These are phyloP conservation scores for Dynastes grantii DNA, from an alignment of 2,888 invertebrate species.

Conservation along the genomic window DNA sequence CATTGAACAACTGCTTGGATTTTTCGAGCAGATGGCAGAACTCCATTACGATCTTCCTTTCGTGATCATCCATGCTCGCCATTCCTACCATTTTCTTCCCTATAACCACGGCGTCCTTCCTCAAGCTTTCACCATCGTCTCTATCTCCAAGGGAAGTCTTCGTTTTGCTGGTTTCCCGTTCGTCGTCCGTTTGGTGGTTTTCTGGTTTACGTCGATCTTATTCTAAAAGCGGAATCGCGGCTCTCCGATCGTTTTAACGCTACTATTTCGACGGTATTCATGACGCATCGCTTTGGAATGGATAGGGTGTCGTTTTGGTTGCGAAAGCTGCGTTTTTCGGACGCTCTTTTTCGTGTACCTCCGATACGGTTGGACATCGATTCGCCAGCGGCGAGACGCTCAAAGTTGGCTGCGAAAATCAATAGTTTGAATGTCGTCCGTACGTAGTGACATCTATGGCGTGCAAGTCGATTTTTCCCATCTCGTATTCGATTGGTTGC, in stretches of 20 bases:
- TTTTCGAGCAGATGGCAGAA: slow-evolving; percentile 97
- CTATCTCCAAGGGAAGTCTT: too few relatives aligned
- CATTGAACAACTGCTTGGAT: slow-evolving; percentile 97
- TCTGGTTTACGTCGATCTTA: too few relatives aligned
- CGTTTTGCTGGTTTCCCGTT: too few relatives aligned
- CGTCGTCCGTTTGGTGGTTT: too few relatives aligned
- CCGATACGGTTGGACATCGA: slow-evolving; percentile 4
- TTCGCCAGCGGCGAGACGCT: neutral
- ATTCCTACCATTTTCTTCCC: slow-evolving; percentile 78
- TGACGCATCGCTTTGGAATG: slow-evolving; percentile 54
- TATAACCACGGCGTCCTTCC: neutral
- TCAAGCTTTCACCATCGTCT: too few relatives aligned
- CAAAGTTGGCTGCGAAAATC: slow-evolving; percentile 45
- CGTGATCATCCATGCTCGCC: slow-evolving; percentile 89
- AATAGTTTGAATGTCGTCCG: slow-evolving; percentile 29
- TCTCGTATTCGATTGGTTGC: too few relatives aligned
- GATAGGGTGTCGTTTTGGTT: slow-evolving; percentile 2
- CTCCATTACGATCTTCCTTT: slow-evolving; percentile 93
- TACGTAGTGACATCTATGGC: slow-evolving; percentile 19
- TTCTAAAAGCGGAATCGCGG: too few relatives aligned
- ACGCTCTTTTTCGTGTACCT: too few relatives aligned
- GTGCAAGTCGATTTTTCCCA: too few relatives aligned
- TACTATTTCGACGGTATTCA: slow-evolving; percentile 52
- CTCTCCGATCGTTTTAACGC: slow-evolving; percentile 61
- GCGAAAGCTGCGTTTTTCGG: too few relatives aligned